Conservation (phyloP, 2,113 vertebrate species). For the Atrichornis clamosus region DNA sequence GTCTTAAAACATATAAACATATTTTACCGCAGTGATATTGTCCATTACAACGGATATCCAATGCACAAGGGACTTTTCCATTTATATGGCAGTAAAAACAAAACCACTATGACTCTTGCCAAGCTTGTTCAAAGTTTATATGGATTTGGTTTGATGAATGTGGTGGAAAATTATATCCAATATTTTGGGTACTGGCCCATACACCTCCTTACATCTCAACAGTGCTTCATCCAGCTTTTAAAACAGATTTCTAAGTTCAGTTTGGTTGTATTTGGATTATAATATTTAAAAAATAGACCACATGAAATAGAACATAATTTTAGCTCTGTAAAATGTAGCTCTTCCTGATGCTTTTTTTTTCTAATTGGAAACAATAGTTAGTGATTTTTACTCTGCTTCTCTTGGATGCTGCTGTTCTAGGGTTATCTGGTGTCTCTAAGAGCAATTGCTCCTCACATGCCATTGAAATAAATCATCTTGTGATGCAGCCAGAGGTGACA, state of each 20-base stretch:
- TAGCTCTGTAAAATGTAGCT: background rate
- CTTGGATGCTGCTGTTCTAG: background rate
- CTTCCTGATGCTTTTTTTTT: background rate
- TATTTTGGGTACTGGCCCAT: background rate
- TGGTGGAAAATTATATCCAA: constrained; percentile 34
- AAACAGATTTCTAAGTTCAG: background rate
- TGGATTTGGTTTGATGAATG: background rate
- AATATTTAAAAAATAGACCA: background rate
- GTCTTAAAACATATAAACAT: constrained; percentile 53
- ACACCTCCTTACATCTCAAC: background rate
- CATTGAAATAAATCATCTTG: constrained; percentile 7
- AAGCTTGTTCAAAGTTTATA: background rate
- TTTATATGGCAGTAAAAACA: constrained; percentile 6
- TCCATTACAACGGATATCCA: background rate
- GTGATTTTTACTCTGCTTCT: constrained; percentile 22
- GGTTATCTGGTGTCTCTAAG: background rate
- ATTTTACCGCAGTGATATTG: constrained; percentile 47
- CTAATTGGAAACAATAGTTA: background rate
- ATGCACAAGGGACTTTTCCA: constrained; percentile 8
- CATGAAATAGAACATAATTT: background rate
- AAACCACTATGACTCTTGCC: background rate
- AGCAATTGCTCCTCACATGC: background rate
- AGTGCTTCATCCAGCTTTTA: background rate
- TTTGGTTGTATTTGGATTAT: background rate
- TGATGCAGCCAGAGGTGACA: background rate